Conservation (phyloP, 2,113 vertebrate genomes). For the Proteles cristata region DNA sequence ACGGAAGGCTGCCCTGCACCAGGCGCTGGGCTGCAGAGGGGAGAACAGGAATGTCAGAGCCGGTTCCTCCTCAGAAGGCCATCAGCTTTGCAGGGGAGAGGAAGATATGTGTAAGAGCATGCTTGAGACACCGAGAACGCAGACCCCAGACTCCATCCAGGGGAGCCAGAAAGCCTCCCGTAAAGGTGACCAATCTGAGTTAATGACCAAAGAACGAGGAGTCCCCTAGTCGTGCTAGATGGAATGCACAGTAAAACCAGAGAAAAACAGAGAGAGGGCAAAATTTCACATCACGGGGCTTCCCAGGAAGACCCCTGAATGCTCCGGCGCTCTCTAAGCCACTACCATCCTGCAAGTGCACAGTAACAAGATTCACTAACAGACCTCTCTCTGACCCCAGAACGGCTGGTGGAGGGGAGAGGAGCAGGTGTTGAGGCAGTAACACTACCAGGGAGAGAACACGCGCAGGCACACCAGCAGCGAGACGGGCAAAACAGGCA, state of each 20-base stretch:
- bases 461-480: neutral
- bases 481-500: neutral
- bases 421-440: too few relatives aligned
- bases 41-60: neutral
- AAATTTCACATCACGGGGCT: neutral
- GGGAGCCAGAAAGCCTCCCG: neutral
- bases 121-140: too few relatives aligned
- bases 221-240: neutral
- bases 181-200: neutral
- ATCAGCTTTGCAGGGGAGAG: neutral
- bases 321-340: neutral
- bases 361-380: neutral
- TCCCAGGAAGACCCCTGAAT: neutral
- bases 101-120: neutral
- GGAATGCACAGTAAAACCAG: neutral
- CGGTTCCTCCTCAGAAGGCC: neutral
- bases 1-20: neutral
- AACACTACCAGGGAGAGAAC: neutral
- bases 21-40: fast-evolving
- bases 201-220: neutral
- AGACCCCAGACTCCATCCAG: neutral
- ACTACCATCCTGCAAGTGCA: neutral
- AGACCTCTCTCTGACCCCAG: neutral
- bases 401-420: neutral
- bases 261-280: neutral